Percentiles rank a stretch among this genome's conserved stretches.
Conservation (phyloP, 2,113 vertebrate species). For the Notothenia rossii region DNA sequence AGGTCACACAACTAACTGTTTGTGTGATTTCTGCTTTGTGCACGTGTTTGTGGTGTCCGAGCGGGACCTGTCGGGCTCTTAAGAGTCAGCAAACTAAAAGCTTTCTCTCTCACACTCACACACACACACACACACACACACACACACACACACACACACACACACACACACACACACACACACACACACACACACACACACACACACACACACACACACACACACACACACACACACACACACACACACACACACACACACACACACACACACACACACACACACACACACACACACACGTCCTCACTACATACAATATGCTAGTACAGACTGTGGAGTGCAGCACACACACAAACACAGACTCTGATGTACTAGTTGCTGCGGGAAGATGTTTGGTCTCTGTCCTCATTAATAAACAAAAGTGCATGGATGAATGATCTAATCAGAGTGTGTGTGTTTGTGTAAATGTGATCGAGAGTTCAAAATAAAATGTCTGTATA, state of each 20-base stretch:
- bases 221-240: background rate
- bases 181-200: background rate
- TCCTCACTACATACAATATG: too few relatives aligned
- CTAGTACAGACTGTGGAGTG: too few relatives aligned
- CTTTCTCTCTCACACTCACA: slow-evolving; percentile 8
- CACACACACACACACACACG: background rate
- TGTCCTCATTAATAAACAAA: slow-evolving; percentile 71
- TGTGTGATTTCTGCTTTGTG: slow-evolving; percentile 13
- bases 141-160: background rate
- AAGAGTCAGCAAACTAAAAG: slow-evolving; percentile 61
- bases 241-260: background rate
- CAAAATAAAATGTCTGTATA: slow-evolving; percentile 14
- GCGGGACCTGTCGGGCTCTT: slow-evolving; percentile 16
- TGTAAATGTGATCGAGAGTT: slow-evolving; percentile 7
- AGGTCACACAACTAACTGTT: slow-evolving; percentile 35
- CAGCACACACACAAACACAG: slow-evolving; percentile 5
- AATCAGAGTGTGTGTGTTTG: slow-evolving; percentile 23
- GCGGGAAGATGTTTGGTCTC: slow-evolving; percentile 35
- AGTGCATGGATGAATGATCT: slow-evolving; percentile 49
- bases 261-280: slow-evolving; percentile 3
- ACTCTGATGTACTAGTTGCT: background rate
- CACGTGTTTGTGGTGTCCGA: slow-evolving; percentile 13
- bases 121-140: background rate
- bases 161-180: slow-evolving; percentile 18
- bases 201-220: slow-evolving; percentile 18